Evolutionary conservation across 2,888 invertebrate species (phyloP), one percentile per base, ranked within the genome.

Genomic region (Notodonta ziczac): DNA sequence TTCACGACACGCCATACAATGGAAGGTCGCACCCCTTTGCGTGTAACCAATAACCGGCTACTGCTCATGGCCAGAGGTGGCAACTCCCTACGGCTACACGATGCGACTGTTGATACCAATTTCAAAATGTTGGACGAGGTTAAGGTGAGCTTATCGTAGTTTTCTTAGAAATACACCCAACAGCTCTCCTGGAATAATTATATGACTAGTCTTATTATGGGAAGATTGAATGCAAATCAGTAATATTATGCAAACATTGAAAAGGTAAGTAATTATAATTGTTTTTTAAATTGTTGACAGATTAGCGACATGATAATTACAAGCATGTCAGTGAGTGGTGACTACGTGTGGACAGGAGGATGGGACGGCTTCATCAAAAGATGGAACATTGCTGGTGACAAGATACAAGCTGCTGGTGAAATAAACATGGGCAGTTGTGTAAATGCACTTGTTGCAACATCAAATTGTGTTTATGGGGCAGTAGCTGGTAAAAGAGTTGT

Each of bases 21-120:
- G 85, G 91, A 93, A 80, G 95, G 95, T 2, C 88, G 95, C 53
- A 93, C 95, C 6, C 96, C 96, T 0, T 69, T 95, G 56, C 82
- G 88, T 39, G 69, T 94, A 65, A 83, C 87, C 1, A 94, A 93
- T 10, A 85, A 90, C 51, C 86, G 86, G 65, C 80, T 95, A 40
- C 86, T 95, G 48, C 81, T 92, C 3, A 82, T 83, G 57, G 93
- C 94, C 55, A 88, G 95, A 61, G 93, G 90, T 59, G 95, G 95
- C 48, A 94, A 93, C 71, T 93, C 90, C 63, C 87, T 96, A 65
- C 83, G 92, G 58, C 82, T 96, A 16, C 94, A 95, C 69, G 93
- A 94, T 56, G 87, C 90, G 51, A 89, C 89, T 9, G 81, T 90
- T 50, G 90, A 91, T 14, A 87, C 85, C 5, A 82, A 82, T 50